phyloP scores from a whole-genome alignment of 2,797 vertebrate species.

The Uromys caudimaculatus region DNA sequence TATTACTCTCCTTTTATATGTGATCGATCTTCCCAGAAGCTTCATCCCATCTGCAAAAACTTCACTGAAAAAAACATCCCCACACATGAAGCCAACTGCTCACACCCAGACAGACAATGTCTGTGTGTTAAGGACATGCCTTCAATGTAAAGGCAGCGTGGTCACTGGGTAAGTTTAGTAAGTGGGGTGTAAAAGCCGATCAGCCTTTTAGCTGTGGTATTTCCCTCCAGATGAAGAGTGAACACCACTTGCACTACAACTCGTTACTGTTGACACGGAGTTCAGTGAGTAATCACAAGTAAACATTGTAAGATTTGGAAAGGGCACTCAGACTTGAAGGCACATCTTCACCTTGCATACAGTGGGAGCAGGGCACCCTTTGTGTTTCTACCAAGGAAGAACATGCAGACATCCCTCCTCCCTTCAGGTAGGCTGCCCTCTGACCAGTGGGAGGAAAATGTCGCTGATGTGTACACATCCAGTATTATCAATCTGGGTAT shows the following conservation, averaged over 20 bases:
- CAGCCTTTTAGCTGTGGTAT: not conserved
- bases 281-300: not conserved
- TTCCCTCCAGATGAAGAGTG: not conserved
- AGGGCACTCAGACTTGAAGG: not conserved
- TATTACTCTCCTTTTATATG: not conserved
- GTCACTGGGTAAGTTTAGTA: constrained; percentile 5
- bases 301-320: constrained; percentile 37
- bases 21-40: not conserved
- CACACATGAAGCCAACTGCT: not conserved
- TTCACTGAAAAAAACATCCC: not conserved
- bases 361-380: not conserved
- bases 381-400: not conserved
- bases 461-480: constrained; percentile 21
- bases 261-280: not conserved
- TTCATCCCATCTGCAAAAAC: not conserved
- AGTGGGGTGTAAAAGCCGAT: not conserved
- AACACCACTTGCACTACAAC: not conserved
- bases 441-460: constrained; percentile 57
- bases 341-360: not conserved
- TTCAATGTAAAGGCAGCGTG: constrained; percentile 10
- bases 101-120: not conserved
- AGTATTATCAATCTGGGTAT: constrained; percentile 36
- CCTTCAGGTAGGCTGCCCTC: not conserved
- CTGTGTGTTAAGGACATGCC: not conserved
- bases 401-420: not conserved